Evolutionary conservation across 2,888 invertebrate species (phyloP).

Genomic region (Spisula subtruncata): DNA sequence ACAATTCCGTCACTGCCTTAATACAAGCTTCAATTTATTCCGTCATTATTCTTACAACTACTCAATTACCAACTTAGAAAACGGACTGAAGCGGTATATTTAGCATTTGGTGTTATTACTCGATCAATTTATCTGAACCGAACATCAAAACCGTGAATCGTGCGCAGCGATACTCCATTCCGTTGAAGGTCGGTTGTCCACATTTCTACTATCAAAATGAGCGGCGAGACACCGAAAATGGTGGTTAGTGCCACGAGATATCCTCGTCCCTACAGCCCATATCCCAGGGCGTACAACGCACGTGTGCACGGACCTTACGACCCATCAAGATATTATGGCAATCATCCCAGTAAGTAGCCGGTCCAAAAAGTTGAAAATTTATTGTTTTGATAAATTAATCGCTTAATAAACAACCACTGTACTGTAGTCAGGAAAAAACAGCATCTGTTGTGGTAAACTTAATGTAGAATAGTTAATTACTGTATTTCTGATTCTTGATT

Average conservation of each 20-base stretch:
- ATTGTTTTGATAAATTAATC: too few species aligned
- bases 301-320: conserved; percentile 64
- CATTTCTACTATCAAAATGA: neutral
- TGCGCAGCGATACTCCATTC: neutral
- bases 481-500: too few species aligned
- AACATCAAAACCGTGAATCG: neutral
- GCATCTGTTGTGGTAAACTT: too few species aligned
- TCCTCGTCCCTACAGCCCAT: conserved; percentile 49
- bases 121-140: neutral
- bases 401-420: too few species aligned
- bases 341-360: conserved; percentile 24
- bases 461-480: too few species aligned
- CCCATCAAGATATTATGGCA: conserved; percentile 61
- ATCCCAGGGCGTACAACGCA: conserved; percentile 54
- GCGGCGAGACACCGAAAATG: neutral
- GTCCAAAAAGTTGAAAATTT: too few species aligned
- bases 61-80: too few species aligned
- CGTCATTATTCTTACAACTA: too few species aligned
- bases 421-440: too few species aligned
- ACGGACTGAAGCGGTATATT: too few species aligned
- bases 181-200: conserved; percentile 5
- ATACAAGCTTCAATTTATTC: too few species aligned
- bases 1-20: too few species aligned
- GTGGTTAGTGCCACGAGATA: neutral
- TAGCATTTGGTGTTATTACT: neutral